phyloP scores from a whole-genome alignment of 1,140 invertebrate genomes.

The Latrodectus geometricus region DNA sequence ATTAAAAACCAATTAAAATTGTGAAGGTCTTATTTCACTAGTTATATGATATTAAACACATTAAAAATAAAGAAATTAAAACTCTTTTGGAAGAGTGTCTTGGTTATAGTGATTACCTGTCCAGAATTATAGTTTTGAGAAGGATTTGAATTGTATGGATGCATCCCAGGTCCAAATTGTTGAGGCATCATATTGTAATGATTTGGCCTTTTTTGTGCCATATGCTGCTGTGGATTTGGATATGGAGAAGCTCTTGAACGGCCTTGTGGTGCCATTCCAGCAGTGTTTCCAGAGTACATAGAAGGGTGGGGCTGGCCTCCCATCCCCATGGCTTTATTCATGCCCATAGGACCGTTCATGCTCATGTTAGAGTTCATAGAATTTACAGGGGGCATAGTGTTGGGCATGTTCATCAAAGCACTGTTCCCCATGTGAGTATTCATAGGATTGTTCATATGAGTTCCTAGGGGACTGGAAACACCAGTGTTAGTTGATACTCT shows the following conservation, averaged over 20 bases:
- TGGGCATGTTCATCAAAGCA: conserved; percentile 63
- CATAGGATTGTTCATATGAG: conserved; percentile 64
- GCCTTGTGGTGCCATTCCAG: conserved; percentile 33
- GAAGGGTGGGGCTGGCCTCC: conserved; percentile 62
- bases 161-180: conserved; percentile 55
- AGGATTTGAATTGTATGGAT: conserved; percentile 49
- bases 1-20: neutral
- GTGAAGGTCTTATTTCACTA: too few relatives aligned
- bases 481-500: conserved; percentile 40
- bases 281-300: conserved; percentile 43
- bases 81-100: neutral
- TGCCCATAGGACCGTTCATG: conserved; percentile 65
- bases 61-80: neutral
- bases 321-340: conserved; percentile 55
- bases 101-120: conserved; percentile 17
- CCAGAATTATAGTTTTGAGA: conserved; percentile 48
- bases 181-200: conserved; percentile 54
- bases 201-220: conserved; percentile 48
- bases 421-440: conserved; percentile 31
- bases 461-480: conserved; percentile 49
- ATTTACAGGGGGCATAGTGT: conserved; percentile 45
- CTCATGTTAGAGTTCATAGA: conserved; percentile 63
- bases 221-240: conserved; percentile 62
- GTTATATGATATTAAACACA: too few relatives aligned
- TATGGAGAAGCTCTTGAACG: conserved; percentile 81